Percentiles rank a stretch among this genome's conserved stretches.
phyloP scores from a whole-genome alignment of 2,113 vertebrate genomes.

The Trochalopteron elliotii region DNA sequence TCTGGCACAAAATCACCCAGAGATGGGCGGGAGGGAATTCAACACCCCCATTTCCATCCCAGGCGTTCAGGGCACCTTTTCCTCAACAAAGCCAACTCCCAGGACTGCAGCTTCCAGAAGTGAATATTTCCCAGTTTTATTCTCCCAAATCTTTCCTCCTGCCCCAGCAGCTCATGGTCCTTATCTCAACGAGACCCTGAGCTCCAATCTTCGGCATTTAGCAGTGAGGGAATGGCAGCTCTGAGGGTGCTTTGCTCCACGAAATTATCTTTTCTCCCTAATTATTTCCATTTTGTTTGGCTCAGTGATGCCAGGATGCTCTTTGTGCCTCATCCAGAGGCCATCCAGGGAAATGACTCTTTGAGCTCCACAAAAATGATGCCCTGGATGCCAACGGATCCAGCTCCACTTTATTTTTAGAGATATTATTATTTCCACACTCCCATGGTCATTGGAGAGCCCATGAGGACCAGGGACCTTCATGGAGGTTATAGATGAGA shows the following conservation, averaged over 20 bases:
- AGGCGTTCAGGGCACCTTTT: background rate
- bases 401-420: background rate
- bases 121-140: background rate
- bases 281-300: slow-evolving; percentile 33
- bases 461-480: background rate
- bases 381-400: background rate
- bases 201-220: background rate
- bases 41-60: background rate
- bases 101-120: background rate
- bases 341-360: background rate
- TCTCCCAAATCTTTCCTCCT: background rate
- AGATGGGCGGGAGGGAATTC: rapidly evolving
- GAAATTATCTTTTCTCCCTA: slow-evolving; percentile 6
- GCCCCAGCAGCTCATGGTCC: background rate
- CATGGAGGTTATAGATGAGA: rapidly evolving
- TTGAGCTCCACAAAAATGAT: background rate
- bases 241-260: background rate
- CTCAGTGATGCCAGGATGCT: background rate
- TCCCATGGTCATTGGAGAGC: background rate
- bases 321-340: background rate
- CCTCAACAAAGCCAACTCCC: background rate
- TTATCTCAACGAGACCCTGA: background rate
- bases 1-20: background rate
- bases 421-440: background rate
- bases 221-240: background rate